phyloP scores from a whole-genome alignment of 2,113 vertebrate genomes.

The Cepphus grylle region DNA sequence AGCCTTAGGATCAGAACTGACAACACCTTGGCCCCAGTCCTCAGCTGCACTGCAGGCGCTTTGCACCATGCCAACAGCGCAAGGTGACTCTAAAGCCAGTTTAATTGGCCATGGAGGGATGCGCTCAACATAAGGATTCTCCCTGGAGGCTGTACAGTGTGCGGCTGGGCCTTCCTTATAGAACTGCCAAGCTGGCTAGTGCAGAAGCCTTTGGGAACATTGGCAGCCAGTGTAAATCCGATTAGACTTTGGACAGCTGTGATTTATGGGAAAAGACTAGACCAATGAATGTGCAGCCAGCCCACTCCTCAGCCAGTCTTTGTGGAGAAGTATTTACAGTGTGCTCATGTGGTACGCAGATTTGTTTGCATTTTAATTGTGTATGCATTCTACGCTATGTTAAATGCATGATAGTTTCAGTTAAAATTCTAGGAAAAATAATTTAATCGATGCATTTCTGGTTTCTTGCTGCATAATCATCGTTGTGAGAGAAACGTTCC shows the following conservation, averaged over 20 bases:
- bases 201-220: not conserved
- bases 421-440: not conserved
- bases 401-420: not conserved
- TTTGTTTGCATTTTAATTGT: not conserved
- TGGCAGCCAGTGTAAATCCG: slow-evolving; percentile 13
- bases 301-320: not conserved
- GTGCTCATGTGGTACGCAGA: not conserved
- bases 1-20: not conserved
- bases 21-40: slow-evolving; percentile 28
- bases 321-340: not conserved
- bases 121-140: not conserved
- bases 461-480: not conserved
- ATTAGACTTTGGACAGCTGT: slow-evolving; percentile 11
- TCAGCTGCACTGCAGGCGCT: slow-evolving; percentile 42
- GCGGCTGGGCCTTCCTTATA: not conserved
- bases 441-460: not conserved
- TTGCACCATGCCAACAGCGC: not conserved
- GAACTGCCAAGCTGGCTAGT: not conserved
- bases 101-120: slow-evolving; percentile 29
- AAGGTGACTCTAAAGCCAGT: slow-evolving; percentile 47
- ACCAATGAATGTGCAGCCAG: not conserved
- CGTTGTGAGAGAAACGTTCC: not conserved
- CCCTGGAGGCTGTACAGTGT: not conserved
- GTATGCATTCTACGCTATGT: not conserved
- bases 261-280: slow-evolving; percentile 9